Evolutionary conservation across 2,797 vertebrate species (phyloP), one percentile per base, ranked within the genome.

Genomic region (Phaenicophaeus curvirostris): DNA sequence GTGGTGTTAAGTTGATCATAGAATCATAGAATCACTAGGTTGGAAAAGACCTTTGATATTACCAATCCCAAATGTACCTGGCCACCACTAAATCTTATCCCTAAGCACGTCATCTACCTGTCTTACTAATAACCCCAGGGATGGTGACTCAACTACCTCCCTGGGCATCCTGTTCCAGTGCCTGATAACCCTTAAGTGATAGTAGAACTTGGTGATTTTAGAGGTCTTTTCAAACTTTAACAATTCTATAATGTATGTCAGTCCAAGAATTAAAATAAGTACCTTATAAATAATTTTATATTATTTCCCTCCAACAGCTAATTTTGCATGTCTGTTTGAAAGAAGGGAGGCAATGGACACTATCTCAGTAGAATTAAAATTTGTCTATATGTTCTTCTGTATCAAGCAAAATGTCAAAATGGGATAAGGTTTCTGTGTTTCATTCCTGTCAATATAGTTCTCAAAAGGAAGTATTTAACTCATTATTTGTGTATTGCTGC

Each of bases 401-500:
- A 71, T 71, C 69, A 90, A 95, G 96, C 80, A 85, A 94, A 88
- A 59, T 71, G 17, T 41, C 71, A 67, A 86, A 92, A 65, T 82
- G 9, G 55, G 66, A 76, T 48, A 87, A 78, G 37, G 62, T 91
- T 91, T 73, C 12, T 23, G 12, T 76, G 57, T 58, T 62, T 93
- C 95, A 79, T 73, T 75, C 39, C 50, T 81, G 55, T 87, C 94
- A 94, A 83, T 53, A 93, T 53, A 14, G 20, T 88, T 84, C 87
- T 89, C 68, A 76, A 92, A 87, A 95, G 20, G 53, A 92, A 96
- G 67, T 15, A 67, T 93, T 96, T 84, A 68, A 77, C 50, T 94
- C 82, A 72, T 94, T 97, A 93, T 89, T 95, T 94, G 78, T 87
- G 66, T 58, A 93, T 96, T 96, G 61, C 91, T 96, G 85, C 92